Conservation (phyloP, 2,113 vertebrate species). For the Rhizomys pruinosus region DNA sequence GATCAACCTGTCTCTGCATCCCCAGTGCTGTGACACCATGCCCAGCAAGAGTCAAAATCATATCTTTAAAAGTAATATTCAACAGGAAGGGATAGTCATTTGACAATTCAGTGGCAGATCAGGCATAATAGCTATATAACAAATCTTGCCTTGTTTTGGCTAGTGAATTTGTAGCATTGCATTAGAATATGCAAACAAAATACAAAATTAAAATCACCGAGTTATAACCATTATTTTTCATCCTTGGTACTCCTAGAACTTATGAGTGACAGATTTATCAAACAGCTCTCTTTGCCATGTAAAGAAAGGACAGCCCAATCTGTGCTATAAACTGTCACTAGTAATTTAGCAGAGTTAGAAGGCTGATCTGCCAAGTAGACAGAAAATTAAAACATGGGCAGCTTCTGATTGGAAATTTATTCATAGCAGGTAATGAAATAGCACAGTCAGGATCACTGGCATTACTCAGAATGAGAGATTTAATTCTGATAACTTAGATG, state of each 20-base stretch:
- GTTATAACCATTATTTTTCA: slow-evolving; percentile 43
- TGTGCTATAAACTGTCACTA: slow-evolving; percentile 75
- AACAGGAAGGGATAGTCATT: slow-evolving; percentile 34
- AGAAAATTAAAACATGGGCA: slow-evolving; percentile 81
- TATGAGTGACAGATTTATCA: slow-evolving; percentile 58
- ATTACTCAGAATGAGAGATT: slow-evolving; percentile 68
- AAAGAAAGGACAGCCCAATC: slow-evolving; percentile 60
- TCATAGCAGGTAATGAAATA: slow-evolving; percentile 79
- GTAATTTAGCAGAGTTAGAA: slow-evolving; percentile 76
- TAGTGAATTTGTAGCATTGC: background rate
- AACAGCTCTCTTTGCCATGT: slow-evolving; percentile 63
- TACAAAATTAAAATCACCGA: slow-evolving; percentile 34
- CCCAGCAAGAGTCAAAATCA: background rate
- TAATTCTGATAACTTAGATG: slow-evolving; percentile 79
- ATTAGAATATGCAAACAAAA: background rate
- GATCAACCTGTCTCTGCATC: too few species aligned
- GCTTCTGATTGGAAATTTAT: slow-evolving; percentile 81
- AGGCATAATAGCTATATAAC: background rate
- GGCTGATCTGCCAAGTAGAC: slow-evolving; percentile 71
- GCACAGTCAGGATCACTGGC: slow-evolving; percentile 72
- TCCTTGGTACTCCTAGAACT: slow-evolving; percentile 51
- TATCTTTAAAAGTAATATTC: slow-evolving; percentile 17
- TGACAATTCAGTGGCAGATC: background rate
- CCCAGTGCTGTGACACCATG: too few species aligned
- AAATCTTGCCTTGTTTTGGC: slow-evolving; percentile 6